phyloP scores from a whole-genome alignment of 2,797 vertebrate genomes.

The Cyclopterus lumpus region DNA sequence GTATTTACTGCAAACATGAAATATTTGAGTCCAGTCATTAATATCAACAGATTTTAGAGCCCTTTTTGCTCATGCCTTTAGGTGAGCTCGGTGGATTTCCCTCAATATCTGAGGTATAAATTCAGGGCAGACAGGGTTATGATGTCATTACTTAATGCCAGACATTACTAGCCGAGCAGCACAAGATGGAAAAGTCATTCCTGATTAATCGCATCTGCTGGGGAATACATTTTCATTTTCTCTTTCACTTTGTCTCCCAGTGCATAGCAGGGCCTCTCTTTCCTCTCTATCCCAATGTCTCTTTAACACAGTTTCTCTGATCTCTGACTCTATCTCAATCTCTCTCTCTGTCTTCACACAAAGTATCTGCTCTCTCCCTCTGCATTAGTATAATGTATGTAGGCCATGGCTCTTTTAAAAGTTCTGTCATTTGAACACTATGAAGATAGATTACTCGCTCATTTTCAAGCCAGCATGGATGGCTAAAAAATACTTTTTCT shows the following conservation, averaged over 20 bases:
- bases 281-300: slow-evolving; percentile 50
- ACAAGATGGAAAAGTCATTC: slow-evolving; percentile 80
- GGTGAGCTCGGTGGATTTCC: slow-evolving; percentile 69
- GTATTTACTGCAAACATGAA: slow-evolving; percentile 69
- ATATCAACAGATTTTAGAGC: slow-evolving; percentile 68
- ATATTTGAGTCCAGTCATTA: slow-evolving; percentile 60
- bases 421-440: slow-evolving; percentile 62
- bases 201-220: slow-evolving; percentile 77
- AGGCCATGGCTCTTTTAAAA: slow-evolving; percentile 72
- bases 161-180: slow-evolving; percentile 77
- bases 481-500: slow-evolving; percentile 34
- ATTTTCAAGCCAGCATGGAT: slow-evolving; percentile 28
- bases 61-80: slow-evolving; percentile 53
- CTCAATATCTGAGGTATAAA: slow-evolving; percentile 69
- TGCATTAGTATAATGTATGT: slow-evolving; percentile 63
- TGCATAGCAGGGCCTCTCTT: slow-evolving; percentile 46
- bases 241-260: slow-evolving; percentile 59
- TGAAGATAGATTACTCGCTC: slow-evolving; percentile 52
- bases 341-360: slow-evolving; percentile 51
- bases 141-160: slow-evolving; percentile 81
- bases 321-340: slow-evolving; percentile 40
- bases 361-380: slow-evolving; percentile 47
- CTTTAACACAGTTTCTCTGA: slow-evolving; percentile 59
- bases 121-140: slow-evolving; percentile 75
- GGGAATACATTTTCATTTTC: slow-evolving; percentile 78